Evolutionary conservation across 1,140 invertebrate genomes (phyloP).

Genomic region (Subanguina moxae): DNA sequence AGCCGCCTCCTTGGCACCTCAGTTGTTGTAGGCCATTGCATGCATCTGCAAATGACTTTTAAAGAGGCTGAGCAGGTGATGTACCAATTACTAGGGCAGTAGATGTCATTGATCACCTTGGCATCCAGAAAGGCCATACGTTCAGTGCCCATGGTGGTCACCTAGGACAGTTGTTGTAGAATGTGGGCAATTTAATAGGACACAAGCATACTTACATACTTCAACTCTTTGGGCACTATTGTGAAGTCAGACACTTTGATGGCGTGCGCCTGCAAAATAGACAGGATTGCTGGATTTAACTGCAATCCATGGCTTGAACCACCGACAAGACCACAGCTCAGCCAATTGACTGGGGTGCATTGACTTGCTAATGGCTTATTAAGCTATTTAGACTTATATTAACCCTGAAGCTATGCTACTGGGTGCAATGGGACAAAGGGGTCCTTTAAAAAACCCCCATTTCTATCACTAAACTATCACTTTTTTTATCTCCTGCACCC

Average conservation of each 20-base stretch:
- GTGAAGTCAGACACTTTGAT: constrained; percentile 56
- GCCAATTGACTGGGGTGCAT: too few species aligned
- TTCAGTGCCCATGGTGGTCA: constrained; percentile 60
- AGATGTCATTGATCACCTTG: constrained; percentile 60
- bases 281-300: too few species aligned
- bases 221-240: constrained; percentile 59
- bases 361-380: too few species aligned
- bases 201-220: constrained; percentile 34
- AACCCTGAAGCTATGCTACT: too few species aligned
- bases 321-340: too few species aligned
- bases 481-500: too few species aligned
- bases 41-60: constrained; percentile 16
- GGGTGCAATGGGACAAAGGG: too few species aligned
- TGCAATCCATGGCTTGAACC: too few species aligned
- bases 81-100: constrained; percentile 51
- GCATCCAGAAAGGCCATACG: constrained; percentile 60
- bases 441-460: too few species aligned
- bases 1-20: constrained; percentile 52
- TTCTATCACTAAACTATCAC: too few species aligned
- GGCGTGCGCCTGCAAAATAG: constrained; percentile 9
- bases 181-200: not conserved
- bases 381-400: too few species aligned
- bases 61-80: not conserved
- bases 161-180: constrained; percentile 7
- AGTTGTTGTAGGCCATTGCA: constrained; percentile 24